Evolutionary conservation across 2,888 invertebrate species (phyloP), one percentile per base, ranked within the genome.

Genomic region (Acanthosepion esculentum): DNA sequence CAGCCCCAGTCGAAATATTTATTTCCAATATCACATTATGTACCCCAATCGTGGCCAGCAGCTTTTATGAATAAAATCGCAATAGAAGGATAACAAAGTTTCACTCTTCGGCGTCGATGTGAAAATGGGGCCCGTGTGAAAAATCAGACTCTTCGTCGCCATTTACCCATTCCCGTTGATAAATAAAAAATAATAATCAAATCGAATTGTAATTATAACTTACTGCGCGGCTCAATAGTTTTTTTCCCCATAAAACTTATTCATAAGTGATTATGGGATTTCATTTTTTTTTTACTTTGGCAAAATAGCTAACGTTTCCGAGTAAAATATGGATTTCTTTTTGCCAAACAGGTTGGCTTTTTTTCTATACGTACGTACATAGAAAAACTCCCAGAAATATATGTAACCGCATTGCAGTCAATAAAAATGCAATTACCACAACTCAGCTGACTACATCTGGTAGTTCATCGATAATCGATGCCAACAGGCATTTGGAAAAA

Each of bases 81-180:
- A 78, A 78, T 78, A 33, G 78, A 78, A 78, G n/a, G 78, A 78
- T 78, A 78, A 78, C 78, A 78, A 78, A 78, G 78, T 78, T 78
- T 78, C 78, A 78, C 33, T 78, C 33, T 78, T 33, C n/a, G 78
- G 78, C 78, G 78, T 78, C 78, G 78, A 78, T 78, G 15, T 33
- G n/a, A 78, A 78, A 78, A 78, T n/a, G 78, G 78, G 78, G 78
- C 78, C 78, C 78, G 59, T 33, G 78, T 78, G 78, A 78, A 78
- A 78, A 78, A 78, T 78, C 78, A 78, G 78, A 78, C 78, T 78
- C 78, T 12, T n/a, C n/a, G 78, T n/a, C 78, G n/a, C 78, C 78
- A 78, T 78, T 78, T 29, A n/a, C 12, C 8, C 78, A n/a, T 78
- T 78, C 15, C n/a, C 2, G n/a, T 78, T 78, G 78, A 78, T 78